Percentiles rank a stretch among this genome's conserved stretches.
Conservation (phyloP, 2,797 vertebrate species). For the Cuculus canorus region DNA sequence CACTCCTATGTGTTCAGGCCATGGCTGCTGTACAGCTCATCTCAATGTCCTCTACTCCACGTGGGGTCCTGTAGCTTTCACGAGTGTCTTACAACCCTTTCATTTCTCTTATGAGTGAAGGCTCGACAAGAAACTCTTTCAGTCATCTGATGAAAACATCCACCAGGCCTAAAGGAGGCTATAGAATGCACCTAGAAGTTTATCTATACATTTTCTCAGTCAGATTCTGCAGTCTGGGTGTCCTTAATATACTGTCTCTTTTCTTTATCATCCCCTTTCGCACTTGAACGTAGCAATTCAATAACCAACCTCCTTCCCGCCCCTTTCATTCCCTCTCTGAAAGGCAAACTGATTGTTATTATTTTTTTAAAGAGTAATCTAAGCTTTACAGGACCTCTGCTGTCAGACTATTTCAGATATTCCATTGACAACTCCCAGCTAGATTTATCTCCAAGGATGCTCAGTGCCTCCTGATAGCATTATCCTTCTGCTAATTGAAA, state of each 20-base stretch:
- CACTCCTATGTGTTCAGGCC: accelerated
- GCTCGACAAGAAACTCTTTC: not conserved
- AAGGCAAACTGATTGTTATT: not conserved
- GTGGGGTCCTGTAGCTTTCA: not conserved
- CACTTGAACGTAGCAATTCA: not conserved
- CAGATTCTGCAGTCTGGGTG: not conserved
- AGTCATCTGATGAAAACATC: not conserved
- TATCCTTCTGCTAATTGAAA: slow-evolving; percentile 47
- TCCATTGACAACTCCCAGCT: slow-evolving; percentile 10
- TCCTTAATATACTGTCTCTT: not conserved
- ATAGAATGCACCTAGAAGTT: not conserved
- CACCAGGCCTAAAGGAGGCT: not conserved
- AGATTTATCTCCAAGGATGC: slow-evolving; percentile 24
- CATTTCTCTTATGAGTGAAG: not conserved
- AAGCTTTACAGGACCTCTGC: not conserved
- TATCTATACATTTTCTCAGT: not conserved
- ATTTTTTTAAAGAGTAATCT: not conserved
- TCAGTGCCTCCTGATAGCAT: not conserved
- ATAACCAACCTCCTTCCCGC: not conserved
- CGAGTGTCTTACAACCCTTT: not conserved
- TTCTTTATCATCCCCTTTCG: not conserved
- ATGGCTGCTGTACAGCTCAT: not conserved
- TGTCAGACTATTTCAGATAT: not conserved
- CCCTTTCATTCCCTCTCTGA: not conserved
- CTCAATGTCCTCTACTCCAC: accelerated